Conservation (phyloP, 2,113 vertebrate genomes). For the Pollachius pollachius region DNA sequence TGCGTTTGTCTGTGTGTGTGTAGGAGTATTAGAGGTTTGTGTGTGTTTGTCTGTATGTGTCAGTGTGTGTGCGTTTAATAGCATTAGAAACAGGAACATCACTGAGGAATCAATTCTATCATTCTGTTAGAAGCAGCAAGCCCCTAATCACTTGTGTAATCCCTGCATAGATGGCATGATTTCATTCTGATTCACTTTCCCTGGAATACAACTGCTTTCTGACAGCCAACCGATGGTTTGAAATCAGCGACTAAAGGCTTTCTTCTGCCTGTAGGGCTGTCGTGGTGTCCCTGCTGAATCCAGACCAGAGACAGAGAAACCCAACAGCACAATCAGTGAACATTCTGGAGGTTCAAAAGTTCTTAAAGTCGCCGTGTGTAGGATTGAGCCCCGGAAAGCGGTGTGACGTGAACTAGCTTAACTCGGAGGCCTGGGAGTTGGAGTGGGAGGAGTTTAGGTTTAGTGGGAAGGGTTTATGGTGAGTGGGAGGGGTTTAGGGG, state of each 20-base stretch:
- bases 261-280: conserved; percentile 24
- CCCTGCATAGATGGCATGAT: conserved; percentile 34
- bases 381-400: no score
- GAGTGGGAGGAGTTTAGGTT: no score
- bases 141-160: conserved; percentile 12
- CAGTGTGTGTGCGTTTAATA: background rate
- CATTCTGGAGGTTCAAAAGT: no score
- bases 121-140: background rate
- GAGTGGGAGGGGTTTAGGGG: no score
- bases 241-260: conserved; percentile 36
- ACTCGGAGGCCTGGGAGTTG: no score
- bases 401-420: no score
- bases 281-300: conserved; percentile 1
- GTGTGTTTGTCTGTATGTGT: background rate
- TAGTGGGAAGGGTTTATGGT: no score
- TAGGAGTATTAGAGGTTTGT: conserved; percentile 12
- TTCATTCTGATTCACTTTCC: conserved; percentile 31
- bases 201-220: conserved; percentile 44
- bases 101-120: background rate
- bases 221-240: conserved; percentile 24
- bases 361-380: no score
- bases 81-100: no score
- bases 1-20: background rate
- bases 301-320: background rate
- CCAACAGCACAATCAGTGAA: no score